Percentiles rank a stretch among this genome's conserved stretches.
Evolutionary conservation across 2,113 vertebrate species (phyloP).

Genomic region (Otis tarda): DNA sequence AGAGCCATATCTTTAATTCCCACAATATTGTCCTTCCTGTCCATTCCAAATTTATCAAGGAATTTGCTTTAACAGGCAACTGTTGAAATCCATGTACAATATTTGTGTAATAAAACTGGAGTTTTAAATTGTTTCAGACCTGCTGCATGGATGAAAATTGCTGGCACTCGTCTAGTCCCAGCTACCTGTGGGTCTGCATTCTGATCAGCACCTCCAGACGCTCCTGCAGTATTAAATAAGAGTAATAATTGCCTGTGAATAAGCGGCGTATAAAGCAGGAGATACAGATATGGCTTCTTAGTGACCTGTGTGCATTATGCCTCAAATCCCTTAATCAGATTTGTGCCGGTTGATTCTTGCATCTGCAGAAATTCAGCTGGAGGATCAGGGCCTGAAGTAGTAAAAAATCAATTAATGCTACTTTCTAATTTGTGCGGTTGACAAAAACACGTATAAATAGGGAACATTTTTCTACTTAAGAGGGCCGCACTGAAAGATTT

Average conservation of each 20-base stretch:
- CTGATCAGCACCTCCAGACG: conserved; percentile 3
- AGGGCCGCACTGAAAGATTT: conserved; percentile 70
- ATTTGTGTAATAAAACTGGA: conserved; percentile 23
- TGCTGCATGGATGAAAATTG: neutral
- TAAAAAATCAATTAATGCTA: conserved; percentile 69
- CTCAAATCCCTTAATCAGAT: conserved; percentile 55
- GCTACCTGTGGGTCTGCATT: neutral
- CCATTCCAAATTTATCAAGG: neutral
- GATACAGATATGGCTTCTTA: conserved; percentile 40
- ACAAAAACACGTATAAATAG: conserved; percentile 67
- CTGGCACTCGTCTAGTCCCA: neutral
- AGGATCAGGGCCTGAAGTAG: conserved; percentile 48
- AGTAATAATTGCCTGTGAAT: conserved; percentile 64
- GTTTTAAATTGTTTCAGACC: conserved; percentile 32
- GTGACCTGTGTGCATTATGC: conserved; percentile 45
- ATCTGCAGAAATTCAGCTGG: conserved; percentile 16
- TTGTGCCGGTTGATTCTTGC: conserved; percentile 37
- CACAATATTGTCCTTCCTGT: neutral
- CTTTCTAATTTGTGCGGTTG: conserved; percentile 64
- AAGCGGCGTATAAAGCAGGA: conserved; percentile 30
- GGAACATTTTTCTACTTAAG: conserved; percentile 73
- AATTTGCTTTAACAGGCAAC: neutral
- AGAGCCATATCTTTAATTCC: neutral
- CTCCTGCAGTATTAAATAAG: conserved; percentile 47
- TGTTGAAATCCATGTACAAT: neutral